These are phyloP conservation scores for Alfaro cultratus DNA, from an alignment of 2,797 vertebrate species.

Conservation along the genomic window DNA sequence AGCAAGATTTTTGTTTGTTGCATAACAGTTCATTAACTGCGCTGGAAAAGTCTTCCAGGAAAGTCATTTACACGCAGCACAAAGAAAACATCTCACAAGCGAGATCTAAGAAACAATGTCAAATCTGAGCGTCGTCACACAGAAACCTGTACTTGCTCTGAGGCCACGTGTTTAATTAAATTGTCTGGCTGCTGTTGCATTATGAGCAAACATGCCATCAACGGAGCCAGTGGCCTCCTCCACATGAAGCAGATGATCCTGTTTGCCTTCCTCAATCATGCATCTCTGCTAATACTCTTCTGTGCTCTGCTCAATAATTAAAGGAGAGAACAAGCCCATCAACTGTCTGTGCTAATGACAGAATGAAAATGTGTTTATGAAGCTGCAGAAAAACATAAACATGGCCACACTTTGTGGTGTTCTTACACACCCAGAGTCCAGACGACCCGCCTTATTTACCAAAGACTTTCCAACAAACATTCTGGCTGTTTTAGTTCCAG, in stretches of 20 bases:
- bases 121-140: background rate
- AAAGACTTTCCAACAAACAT: background rate
- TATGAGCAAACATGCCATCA: conserved; percentile 16
- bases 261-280: background rate
- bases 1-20: background rate
- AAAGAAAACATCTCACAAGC: background rate
- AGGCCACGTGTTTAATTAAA: conserved; percentile 23
- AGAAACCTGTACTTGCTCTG: background rate
- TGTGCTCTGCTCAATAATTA: background rate
- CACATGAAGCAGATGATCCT: conserved; percentile 1
- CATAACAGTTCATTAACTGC: background rate
- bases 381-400: background rate
- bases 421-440: background rate
- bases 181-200: conserved; percentile 18
- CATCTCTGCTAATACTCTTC: background rate
- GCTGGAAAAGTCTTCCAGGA: background rate
- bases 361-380: conserved; percentile 9
- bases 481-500: background rate
- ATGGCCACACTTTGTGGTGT: background rate
- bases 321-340: background rate
- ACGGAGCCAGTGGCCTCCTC: conserved; percentile 1
- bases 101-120: background rate
- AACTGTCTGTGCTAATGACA: conserved; percentile 19
- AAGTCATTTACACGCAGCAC: background rate
- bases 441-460: background rate